A percentile compares a stretch with the other conserved stretches of the same genome.
These are phyloP conservation scores for Hassar affinis DNA, from an alignment of 2,113 vertebrate genomes.

Conservation along the genomic window DNA sequence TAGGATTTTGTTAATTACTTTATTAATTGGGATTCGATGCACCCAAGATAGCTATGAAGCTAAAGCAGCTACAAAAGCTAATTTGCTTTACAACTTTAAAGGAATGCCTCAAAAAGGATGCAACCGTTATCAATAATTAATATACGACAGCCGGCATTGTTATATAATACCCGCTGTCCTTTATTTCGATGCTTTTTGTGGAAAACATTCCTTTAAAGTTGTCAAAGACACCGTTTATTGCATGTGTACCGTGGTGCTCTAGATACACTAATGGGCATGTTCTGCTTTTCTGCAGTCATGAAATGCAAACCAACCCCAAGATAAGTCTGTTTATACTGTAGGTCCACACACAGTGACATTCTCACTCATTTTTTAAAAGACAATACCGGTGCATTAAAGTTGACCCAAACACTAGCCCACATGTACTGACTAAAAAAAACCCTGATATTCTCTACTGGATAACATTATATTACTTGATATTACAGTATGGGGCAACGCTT, in stretches of 20 bases:
- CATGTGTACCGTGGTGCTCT: not conserved
- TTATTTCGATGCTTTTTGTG: not conserved
- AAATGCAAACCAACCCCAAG: not conserved
- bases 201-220: not conserved
- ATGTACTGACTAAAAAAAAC: not conserved
- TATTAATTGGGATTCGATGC: not conserved
- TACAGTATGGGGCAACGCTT: not conserved
- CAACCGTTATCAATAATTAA: not conserved
- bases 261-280: not conserved
- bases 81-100: not conserved
- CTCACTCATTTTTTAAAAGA: not conserved
- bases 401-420: not conserved
- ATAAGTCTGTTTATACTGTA: not conserved
- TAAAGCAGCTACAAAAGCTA: not conserved
- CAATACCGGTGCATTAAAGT: not conserved
- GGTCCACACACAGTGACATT: slow-evolving; percentile 1
- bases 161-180: not conserved
- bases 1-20: not conserved
- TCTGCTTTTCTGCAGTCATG: not conserved
- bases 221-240: not conserved
- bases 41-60: not conserved
- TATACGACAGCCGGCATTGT: not conserved
- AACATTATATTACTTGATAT: not conserved
- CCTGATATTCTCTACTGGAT: not conserved
- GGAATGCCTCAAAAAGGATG: no score